Base-by-base conservation (phyloP, 2,113 vertebrate species). In the Rhinichthys klamathensis region DNA sequence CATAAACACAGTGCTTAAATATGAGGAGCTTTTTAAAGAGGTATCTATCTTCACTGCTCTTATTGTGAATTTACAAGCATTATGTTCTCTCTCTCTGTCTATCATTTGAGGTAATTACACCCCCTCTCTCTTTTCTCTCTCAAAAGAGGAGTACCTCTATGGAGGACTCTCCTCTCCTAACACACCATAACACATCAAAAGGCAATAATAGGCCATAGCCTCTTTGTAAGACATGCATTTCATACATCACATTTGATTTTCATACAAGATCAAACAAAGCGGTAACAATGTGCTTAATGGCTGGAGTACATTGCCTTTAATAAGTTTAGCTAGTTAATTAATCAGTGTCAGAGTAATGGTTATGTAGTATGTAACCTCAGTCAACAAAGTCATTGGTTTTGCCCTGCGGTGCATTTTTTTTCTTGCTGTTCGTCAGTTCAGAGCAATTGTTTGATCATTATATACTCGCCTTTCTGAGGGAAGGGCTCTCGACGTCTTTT, bases 81-180 rank as follows among this genome's bases (percentile, higher is more conserved):
- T 87, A 87, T 85, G 51, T 44, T 81, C 51, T 38, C 35, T 76
- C 61, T 76, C 61, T 67, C 79, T 51, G 23, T 75, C 51, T 65
- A 18, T 83, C 86, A 88, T 84, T 89, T 81, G 77, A 86, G 73
- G 86, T 88, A 89, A 89, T 89, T 88, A 89, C 84, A 79, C 77
- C 76, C 78, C 83, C 38, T 75, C 77, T 82, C 73, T 82, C 32
- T 46, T 76, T 38, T 38, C 5, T 38, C 6, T 38, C 87, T 75
- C 70, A 61, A 70, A 75, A 87, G 60, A 87, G 25, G 67, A 83
- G 63, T 38, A 69, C 60, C 82, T 85, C 85, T 49, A 85, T 74
- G 6, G 67, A 70, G 85, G 85, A 44, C 83, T 80, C 46, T 72
- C 23, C 46, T 77, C 69, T 80, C 51, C 41, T 74, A 72, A 65